These are phyloP conservation scores for Leucosticte australis DNA, from an alignment of 2,113 vertebrate species.

Conservation along the genomic window DNA sequence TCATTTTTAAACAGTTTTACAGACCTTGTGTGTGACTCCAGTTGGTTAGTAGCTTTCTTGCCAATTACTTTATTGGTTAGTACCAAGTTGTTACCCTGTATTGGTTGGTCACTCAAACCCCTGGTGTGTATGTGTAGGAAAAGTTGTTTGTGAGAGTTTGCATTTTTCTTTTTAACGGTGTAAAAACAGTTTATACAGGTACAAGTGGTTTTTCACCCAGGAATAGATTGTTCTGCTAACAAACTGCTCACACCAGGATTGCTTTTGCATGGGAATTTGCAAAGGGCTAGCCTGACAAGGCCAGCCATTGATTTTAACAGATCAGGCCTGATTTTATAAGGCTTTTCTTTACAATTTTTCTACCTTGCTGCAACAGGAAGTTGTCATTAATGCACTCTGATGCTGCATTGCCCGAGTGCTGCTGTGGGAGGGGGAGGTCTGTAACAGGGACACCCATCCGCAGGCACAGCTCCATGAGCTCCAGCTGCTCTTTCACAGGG, in stretches of 20 bases:
- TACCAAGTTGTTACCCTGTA: neutral
- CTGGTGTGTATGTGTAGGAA: neutral
- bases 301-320: neutral
- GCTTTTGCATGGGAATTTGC: neutral
- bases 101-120: neutral
- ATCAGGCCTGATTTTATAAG: neutral
- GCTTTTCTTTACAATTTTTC: neutral
- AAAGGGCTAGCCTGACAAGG: neutral
- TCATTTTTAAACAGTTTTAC: neutral
- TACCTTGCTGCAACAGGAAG: neutral
- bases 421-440: neutral
- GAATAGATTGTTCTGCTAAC: neutral
- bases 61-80: neutral
- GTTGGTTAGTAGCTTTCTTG: neutral
- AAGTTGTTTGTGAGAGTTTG: neutral
- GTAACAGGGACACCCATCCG: neutral
- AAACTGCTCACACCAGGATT: neutral
- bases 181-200: neutral
- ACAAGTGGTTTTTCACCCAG: neutral
- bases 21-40: neutral
- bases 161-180: neutral
- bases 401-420: neutral
- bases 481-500: neutral
- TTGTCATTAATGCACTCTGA: neutral
- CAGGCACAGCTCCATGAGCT: neutral